Conservation (phyloP, 2,888 invertebrate genomes). For the Smittia sp. region DNA sequence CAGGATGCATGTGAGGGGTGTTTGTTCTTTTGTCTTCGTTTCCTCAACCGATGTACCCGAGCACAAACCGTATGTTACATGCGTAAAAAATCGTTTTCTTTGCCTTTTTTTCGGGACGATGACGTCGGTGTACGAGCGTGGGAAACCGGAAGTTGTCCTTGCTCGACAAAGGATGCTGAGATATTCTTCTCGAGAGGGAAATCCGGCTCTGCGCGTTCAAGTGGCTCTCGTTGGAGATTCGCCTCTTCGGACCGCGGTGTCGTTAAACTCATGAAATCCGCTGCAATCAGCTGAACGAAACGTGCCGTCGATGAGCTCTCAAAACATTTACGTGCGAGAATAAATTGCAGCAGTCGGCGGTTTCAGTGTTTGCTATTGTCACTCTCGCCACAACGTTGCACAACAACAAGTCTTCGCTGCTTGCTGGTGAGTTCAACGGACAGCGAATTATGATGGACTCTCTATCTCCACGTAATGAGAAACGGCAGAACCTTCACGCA, state of each 20-base stretch:
- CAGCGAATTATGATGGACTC: constrained; percentile 33
- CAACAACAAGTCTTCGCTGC: neutral
- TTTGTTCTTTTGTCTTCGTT: constrained; percentile 40
- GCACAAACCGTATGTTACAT: constrained; percentile 10
- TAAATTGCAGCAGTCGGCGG: neutral
- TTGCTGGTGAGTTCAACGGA: constrained; percentile 15
- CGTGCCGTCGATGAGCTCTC: neutral
- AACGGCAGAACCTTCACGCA: neutral
- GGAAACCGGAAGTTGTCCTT: constrained; percentile 30
- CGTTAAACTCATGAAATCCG: neutral
- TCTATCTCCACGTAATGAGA: too few species aligned
- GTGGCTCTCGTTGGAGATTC: neutral
- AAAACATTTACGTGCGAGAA: neutral
- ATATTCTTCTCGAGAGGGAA: constrained; percentile 1
- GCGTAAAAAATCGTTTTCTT: constrained; percentile 20
- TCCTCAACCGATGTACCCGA: constrained; percentile 32
- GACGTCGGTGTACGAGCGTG: constrained; percentile 20
- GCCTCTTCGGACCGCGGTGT: neutral
- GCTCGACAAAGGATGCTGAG: neutral
- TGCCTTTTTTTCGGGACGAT: constrained; percentile 6
- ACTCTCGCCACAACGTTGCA: neutral
- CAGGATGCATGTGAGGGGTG: constrained; percentile 34
- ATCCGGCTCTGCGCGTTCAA: constrained; percentile 25
- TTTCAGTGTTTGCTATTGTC: too few species aligned
- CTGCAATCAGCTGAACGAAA: neutral